Conservation (phyloP, 2,888 invertebrate species). For the Pandemis heparana region DNA sequence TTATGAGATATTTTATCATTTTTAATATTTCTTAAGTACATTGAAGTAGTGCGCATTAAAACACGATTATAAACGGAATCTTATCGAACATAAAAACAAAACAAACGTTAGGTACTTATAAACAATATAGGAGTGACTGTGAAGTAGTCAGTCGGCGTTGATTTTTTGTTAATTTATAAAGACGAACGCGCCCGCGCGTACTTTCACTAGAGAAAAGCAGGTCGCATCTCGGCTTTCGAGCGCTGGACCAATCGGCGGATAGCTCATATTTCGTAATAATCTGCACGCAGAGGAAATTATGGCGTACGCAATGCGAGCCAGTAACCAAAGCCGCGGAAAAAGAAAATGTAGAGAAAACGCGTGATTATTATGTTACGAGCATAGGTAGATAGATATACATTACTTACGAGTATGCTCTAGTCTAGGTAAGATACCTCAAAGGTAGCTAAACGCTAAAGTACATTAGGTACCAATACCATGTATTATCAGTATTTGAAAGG, state of each 20-base stretch:
- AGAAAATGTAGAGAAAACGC: constrained; percentile 2
- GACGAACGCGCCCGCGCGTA: constrained; percentile 46
- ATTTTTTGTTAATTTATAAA: constrained; percentile 36
- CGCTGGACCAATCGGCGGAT: constrained; percentile 57
- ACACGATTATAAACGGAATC: not conserved
- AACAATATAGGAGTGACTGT: constrained; percentile 9
- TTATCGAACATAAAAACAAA: not conserved
- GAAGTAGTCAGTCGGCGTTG: constrained; percentile 1
- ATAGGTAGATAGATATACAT: no score
- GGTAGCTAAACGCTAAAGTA: no score
- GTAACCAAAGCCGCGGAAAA: constrained; percentile 2
- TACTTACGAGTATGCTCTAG: not conserved
- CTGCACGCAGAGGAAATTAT: constrained; percentile 40
- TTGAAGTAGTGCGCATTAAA: not conserved
- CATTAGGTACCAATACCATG: no score
- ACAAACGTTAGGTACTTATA: not conserved
- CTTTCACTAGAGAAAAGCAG: constrained; percentile 76
- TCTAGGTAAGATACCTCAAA: not conserved
- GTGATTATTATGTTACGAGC: not conserved
- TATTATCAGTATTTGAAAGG: no score
- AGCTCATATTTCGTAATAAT: constrained; percentile 62
- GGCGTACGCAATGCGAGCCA: constrained; percentile 23
- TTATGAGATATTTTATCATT: not conserved
- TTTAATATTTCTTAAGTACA: not conserved
- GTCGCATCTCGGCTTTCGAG: constrained; percentile 72